phyloP scores from a whole-genome alignment of 2,797 vertebrate genomes.

The Lepilemur ruficaudatus region DNA sequence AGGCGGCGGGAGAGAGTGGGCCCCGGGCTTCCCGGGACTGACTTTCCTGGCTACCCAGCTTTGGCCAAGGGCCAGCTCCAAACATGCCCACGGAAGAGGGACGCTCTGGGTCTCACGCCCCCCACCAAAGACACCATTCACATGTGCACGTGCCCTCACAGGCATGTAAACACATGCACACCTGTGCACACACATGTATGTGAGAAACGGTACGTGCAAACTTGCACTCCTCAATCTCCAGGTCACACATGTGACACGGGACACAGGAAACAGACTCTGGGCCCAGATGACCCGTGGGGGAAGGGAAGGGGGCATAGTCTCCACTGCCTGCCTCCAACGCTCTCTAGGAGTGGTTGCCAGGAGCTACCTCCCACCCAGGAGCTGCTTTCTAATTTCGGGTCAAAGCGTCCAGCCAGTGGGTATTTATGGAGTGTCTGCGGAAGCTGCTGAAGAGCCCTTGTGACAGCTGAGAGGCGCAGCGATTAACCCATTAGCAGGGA shows the following conservation, averaged over 20 bases:
- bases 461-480: neutral
- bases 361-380: neutral
- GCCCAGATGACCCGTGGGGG: neutral
- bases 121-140: neutral
- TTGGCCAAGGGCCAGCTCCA: neutral
- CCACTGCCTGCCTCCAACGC: no score
- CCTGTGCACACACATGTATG: no score
- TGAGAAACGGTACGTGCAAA: neutral
- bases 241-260: neutral
- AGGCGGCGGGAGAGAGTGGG: neutral
- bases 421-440: neutral
- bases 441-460: neutral
- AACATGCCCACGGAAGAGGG: neutral
- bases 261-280: neutral
- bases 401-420: neutral
- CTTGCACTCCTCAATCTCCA: neutral
- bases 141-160: accelerated
- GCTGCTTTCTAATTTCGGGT: neutral
- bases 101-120: neutral
- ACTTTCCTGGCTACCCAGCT: neutral
- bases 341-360: accelerated
- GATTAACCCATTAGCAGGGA: neutral
- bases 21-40: neutral
- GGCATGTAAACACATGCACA: accelerated
- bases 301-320: neutral